These are phyloP conservation scores for Hestina assimilis DNA, from an alignment of 1,140 invertebrate species.

Conservation along the genomic window DNA sequence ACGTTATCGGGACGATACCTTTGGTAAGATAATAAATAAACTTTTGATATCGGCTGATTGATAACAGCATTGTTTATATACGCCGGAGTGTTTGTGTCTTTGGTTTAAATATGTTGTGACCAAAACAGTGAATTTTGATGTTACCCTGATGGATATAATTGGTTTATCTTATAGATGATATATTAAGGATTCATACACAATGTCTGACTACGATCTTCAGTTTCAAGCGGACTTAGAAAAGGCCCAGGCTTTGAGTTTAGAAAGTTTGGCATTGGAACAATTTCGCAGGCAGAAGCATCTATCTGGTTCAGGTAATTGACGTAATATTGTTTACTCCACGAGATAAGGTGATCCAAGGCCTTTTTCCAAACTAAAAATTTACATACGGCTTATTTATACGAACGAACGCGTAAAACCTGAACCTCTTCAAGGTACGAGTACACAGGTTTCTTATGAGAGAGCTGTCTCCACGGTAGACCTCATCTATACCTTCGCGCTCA, in stretches of 20 bases:
- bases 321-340: slow-evolving; percentile 58
- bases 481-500: no score
- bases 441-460: no score
- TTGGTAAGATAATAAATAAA: slow-evolving; percentile 41
- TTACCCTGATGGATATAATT: slow-evolving; percentile 53
- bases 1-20: slow-evolving; percentile 41
- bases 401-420: no score
- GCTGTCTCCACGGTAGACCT: no score
- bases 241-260: slow-evolving; percentile 90
- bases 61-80: slow-evolving; percentile 28
- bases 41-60: slow-evolving; percentile 18
- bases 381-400: not conserved
- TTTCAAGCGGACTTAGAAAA: slow-evolving; percentile 91
- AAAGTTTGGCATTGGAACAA: slow-evolving; percentile 89
- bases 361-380: slow-evolving; percentile 3
- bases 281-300: slow-evolving; percentile 83
- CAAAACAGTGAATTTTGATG: slow-evolving; percentile 48
- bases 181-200: slow-evolving; percentile 47
- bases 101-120: slow-evolving; percentile 32
- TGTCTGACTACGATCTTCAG: slow-evolving; percentile 87
- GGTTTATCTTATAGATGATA: slow-evolving; percentile 47
- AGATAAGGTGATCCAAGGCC: slow-evolving; percentile 40
- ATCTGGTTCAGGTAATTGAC: slow-evolving; percentile 63
- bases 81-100: slow-evolving; percentile 41
- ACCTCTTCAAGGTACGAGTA: no score